phyloP scores from a whole-genome alignment of 2,113 vertebrate species.

The Cyanistes caeruleus region DNA sequence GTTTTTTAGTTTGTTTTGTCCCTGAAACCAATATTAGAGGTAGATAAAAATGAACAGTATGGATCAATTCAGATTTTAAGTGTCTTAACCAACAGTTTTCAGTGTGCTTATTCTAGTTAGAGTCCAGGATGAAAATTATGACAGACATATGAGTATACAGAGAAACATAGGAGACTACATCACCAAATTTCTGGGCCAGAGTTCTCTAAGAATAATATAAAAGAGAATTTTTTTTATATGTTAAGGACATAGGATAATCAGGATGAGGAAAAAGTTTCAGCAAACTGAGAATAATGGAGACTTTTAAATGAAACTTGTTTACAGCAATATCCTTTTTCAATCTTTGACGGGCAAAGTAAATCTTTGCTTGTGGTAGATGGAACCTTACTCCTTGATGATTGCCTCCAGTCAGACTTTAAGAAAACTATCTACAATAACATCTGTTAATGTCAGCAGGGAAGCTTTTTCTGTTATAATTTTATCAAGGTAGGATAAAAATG shows the following conservation, averaged over 20 bases:
- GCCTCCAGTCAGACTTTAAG: not conserved
- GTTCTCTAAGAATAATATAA: not conserved
- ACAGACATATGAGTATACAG: not conserved
- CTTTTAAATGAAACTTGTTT: conserved; percentile 3
- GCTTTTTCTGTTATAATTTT: conserved; percentile 26
- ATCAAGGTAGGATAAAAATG: conserved; percentile 42
- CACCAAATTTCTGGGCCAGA: not conserved
- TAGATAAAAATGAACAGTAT: not conserved
- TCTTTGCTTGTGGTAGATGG: not conserved
- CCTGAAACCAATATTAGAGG: not conserved
- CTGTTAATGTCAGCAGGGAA: conserved; percentile 32
- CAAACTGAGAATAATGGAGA: not conserved
- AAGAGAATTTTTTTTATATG: not conserved
- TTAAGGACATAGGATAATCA: not conserved
- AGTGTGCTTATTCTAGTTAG: not conserved
- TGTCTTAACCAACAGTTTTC: not conserved
- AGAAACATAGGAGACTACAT: not conserved
- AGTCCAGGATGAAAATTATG: not conserved
- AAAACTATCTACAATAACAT: conserved; percentile 25
- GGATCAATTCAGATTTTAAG: not conserved
- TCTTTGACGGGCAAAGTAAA: conserved; percentile 23
- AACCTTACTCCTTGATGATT: conserved; percentile 10
- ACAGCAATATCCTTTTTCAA: not conserved
- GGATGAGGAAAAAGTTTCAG: not conserved
- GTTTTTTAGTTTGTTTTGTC: not conserved